These are phyloP conservation scores for Gobio gobio DNA, from an alignment of 2,113 vertebrate genomes.

Conservation along the genomic window DNA sequence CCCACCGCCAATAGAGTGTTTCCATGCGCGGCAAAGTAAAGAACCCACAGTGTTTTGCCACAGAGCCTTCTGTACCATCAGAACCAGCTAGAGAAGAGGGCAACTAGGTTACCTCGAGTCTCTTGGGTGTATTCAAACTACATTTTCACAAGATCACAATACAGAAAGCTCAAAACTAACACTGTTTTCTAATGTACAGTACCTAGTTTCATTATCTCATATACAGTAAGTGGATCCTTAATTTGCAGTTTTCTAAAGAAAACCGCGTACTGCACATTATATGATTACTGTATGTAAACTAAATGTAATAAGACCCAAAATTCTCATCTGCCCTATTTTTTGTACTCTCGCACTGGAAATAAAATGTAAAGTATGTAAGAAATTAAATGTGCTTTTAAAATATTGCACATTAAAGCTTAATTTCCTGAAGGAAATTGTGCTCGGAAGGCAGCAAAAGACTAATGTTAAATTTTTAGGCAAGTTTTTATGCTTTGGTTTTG, in stretches of 20 bases:
- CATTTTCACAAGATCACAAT: not conserved
- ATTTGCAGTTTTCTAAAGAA: not conserved
- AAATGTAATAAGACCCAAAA: not conserved
- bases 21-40: not conserved
- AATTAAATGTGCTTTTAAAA: not conserved
- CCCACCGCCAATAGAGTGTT: conserved; percentile 51
- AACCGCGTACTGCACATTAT: not conserved
- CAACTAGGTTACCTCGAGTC: not conserved
- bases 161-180: not conserved
- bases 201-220: not conserved
- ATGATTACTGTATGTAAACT: not conserved
- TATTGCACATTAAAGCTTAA: not conserved
- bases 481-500: not conserved
- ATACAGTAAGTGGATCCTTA: not conserved
- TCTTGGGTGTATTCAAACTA: not conserved
- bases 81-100: not conserved
- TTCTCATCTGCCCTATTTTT: not conserved
- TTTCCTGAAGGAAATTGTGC: not conserved
- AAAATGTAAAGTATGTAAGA: not conserved
- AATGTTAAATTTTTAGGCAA: not conserved
- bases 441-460: not conserved
- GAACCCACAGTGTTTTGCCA: not conserved
- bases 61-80: not conserved
- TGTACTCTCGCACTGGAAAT: not conserved
- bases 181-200: not conserved